Percentiles rank a stretch among this genome's conserved stretches.
These are phyloP conservation scores for Ciconia stormi DNA, from an alignment of 2,113 vertebrate species.

Conservation along the genomic window DNA sequence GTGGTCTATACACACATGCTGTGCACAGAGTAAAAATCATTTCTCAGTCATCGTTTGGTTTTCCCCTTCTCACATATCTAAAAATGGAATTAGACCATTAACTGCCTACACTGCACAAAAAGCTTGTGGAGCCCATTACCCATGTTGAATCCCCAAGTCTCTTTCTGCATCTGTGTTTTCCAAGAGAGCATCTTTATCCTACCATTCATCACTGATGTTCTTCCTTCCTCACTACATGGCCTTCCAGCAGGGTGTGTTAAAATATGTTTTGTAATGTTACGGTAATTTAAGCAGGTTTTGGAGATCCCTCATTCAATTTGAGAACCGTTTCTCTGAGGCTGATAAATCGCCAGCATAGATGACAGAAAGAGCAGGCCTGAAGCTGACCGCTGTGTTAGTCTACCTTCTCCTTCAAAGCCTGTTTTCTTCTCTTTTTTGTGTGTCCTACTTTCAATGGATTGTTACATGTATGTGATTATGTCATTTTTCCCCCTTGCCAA, in stretches of 20 bases:
- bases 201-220: not conserved
- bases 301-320: not conserved
- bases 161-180: not conserved
- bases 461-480: constrained; percentile 66
- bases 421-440: constrained; percentile 51
- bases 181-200: not conserved
- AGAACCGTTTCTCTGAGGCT: not conserved
- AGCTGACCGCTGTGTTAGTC: not conserved
- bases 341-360: not conserved
- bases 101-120: not conserved
- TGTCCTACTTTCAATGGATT: constrained; percentile 64
- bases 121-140: not conserved
- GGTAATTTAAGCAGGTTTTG: not conserved
- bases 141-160: not conserved
- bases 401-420: constrained; percentile 49
- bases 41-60: not conserved
- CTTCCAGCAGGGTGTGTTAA: not conserved
- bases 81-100: not conserved
- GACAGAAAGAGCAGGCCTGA: constrained; percentile 15
- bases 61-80: not conserved
- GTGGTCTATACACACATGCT: not conserved
- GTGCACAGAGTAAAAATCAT: not conserved
- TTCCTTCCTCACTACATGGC: not conserved
- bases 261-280: not conserved
- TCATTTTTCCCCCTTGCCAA: constrained; percentile 61